Evolutionary conservation across 2,113 vertebrate species (phyloP), one percentile per base, ranked within the genome.

Genomic region (Catharus bicknelli): DNA sequence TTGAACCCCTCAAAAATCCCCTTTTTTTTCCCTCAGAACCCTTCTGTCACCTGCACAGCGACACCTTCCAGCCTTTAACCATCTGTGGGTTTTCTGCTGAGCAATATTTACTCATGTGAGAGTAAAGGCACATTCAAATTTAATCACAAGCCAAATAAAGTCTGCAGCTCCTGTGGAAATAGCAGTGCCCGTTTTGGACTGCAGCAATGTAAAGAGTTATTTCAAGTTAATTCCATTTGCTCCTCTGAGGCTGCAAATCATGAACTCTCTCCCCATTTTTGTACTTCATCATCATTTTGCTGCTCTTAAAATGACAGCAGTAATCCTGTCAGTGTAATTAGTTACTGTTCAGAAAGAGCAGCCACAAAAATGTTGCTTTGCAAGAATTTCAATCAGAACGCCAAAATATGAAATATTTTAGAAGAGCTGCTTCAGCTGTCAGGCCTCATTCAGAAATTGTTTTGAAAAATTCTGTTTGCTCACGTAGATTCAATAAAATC

Each of bases 201-300:
- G 42, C 4, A 42, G 42, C 59, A 76, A 38, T 1, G 19, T 20
- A 14, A 55, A 38, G 76, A 70, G 62, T 66, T 79, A 40, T 83
- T 92, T 86, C 34, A 7, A 73, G 58, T 45, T 83, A 30, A 88
- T 94, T 95, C 88, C 18, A 34, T 61, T 90, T 90, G 55, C 87
- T 95, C 27, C 73, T 57, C 70, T 13, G 32, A 93, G 68, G 13
- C 66, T 47, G 58, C 36, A 72, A 75, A 91, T 69, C 47, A 55
- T 8, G 30, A 50, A 83, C 10, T 75, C 9, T 27, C 54, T 62
- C 43, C 59, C 19, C 5, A 2, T 57, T 81, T 62, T 88, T 75
- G 48, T 18, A 67, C 90, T 90, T 93, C 50, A 30, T 79, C 88
- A 48, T 77, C 69, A 34, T 78, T 90, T 83, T 85, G 80, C 73